A percentile compares a stretch with the other conserved stretches of the same genome.
phyloP scores from a whole-genome alignment of 2,113 vertebrate species.

The Epinephelus fuscoguttatus region DNA sequence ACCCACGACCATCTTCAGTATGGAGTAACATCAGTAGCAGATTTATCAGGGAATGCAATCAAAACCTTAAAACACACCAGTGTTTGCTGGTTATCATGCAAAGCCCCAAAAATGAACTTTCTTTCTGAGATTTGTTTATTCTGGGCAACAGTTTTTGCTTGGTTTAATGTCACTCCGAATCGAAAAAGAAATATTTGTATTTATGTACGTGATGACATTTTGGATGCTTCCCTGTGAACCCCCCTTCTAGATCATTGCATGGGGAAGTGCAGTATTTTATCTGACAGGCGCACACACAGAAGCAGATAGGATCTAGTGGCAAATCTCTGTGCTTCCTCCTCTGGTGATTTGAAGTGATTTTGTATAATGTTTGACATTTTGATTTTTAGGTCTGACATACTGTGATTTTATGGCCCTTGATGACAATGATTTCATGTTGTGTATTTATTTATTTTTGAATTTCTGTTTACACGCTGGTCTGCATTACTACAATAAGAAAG shows the following conservation, averaged over 20 bases:
- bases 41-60: constrained; percentile 55
- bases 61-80: constrained; percentile 34
- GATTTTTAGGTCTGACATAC: constrained; percentile 68
- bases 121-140: constrained; percentile 19
- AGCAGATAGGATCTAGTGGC: constrained; percentile 64
- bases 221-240: constrained; percentile 57
- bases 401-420: constrained; percentile 56
- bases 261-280: constrained; percentile 71
- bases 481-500: background rate
- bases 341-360: constrained; percentile 53
- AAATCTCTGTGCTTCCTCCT: constrained; percentile 52
- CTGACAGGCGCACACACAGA: constrained; percentile 61
- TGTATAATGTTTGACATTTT: constrained; percentile 75
- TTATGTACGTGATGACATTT: constrained; percentile 80
- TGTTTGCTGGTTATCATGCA: constrained; percentile 50
- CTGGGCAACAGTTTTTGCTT: constrained; percentile 15
- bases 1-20: constrained; percentile 19
- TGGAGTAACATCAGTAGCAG: constrained; percentile 34
- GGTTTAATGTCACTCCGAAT: constrained; percentile 68
- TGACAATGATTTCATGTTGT: constrained; percentile 2
- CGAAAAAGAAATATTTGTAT: constrained; percentile 47
- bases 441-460: background rate
- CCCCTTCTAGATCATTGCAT: constrained; percentile 70
- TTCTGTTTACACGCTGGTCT: background rate
- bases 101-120: constrained; percentile 45